A percentile compares a stretch with the other conserved stretches of the same genome.
Evolutionary conservation across 2,888 invertebrate genomes (phyloP).

Genomic region (Shargacucullia verbasci): DNA sequence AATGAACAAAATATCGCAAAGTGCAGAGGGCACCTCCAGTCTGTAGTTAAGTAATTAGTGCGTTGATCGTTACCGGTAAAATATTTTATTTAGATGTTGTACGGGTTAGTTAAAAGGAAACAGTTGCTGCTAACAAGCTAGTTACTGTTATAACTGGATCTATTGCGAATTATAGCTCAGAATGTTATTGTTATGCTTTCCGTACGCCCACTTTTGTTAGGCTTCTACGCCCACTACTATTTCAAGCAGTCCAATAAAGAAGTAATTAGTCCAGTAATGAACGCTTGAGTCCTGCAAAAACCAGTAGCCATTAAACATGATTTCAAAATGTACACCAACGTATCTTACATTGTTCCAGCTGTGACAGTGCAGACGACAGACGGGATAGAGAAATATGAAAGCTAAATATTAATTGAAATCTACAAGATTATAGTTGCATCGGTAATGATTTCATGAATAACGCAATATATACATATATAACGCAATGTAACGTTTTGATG

Average conservation of each 20-base stretch:
- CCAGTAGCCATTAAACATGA: constrained; percentile 17
- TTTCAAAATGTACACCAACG: too few relatives aligned
- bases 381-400: too few relatives aligned
- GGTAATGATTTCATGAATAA: too few relatives aligned
- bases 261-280: constrained; percentile 40
- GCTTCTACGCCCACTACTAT: constrained; percentile 34
- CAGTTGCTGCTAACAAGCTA: constrained; percentile 22
- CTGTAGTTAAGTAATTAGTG: constrained; percentile 40
- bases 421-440: too few relatives aligned
- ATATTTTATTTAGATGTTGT: constrained; percentile 8
- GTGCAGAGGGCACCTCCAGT: constrained; percentile 38
- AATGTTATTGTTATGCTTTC: constrained; percentile 41
- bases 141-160: constrained; percentile 21
- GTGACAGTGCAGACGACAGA: too few relatives aligned
- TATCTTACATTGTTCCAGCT: too few relatives aligned
- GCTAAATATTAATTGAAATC: too few relatives aligned
- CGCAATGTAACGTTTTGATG: too few relatives aligned
- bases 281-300: constrained; percentile 9
- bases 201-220: constrained; percentile 32
- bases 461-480: too few relatives aligned
- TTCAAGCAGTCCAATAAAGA: constrained; percentile 29
- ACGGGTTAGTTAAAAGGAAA: not conserved
- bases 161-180: constrained; percentile 22
- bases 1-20: constrained; percentile 48
- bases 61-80: constrained; percentile 15